Percentiles rank a stretch among this genome's conserved stretches.
These are phyloP conservation scores for Cacatua alba DNA, from an alignment of 2,113 vertebrate genomes.

Conservation along the genomic window DNA sequence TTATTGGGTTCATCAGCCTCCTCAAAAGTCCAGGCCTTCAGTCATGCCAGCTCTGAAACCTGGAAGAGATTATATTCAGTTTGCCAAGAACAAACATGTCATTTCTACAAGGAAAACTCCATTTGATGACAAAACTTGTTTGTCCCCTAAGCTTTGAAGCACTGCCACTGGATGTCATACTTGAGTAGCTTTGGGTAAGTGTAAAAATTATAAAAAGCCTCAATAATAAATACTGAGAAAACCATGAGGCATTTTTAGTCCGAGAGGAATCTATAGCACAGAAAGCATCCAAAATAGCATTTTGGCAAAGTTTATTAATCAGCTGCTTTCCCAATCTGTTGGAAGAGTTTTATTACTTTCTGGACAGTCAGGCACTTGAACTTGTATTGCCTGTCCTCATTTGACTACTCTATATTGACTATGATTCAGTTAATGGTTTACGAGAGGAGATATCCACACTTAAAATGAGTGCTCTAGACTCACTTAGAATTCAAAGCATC, in stretches of 20 bases:
- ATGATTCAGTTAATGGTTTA: background rate
- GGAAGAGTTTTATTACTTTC: background rate
- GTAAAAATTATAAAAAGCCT: background rate
- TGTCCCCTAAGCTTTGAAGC: background rate
- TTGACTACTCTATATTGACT: background rate
- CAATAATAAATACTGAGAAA: background rate
- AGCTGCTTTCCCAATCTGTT: slow-evolving; percentile 6
- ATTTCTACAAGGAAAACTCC: slow-evolving; percentile 14
- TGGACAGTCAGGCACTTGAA: background rate
- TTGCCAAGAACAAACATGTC: background rate
- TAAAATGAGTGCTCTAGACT: background rate
- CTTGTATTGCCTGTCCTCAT: background rate
- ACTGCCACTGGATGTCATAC: slow-evolving; percentile 48
- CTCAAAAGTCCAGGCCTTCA: slow-evolving; percentile 21
- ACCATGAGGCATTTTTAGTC: background rate
- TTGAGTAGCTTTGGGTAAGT: slow-evolving; percentile 22
- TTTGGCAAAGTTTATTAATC: slow-evolving; percentile 18
- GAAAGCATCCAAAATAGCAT: background rate
- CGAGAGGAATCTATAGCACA: background rate
- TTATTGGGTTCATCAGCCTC: slow-evolving; percentile 36
- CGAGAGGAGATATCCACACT: background rate
- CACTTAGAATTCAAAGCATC: background rate
- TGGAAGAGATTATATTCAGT: slow-evolving; percentile 22
- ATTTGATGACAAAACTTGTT: background rate
- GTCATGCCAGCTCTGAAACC: slow-evolving; percentile 23